Base-by-base conservation (phyloP, 1,140 invertebrate species). In the Leptinotarsa lineolata region DNA sequence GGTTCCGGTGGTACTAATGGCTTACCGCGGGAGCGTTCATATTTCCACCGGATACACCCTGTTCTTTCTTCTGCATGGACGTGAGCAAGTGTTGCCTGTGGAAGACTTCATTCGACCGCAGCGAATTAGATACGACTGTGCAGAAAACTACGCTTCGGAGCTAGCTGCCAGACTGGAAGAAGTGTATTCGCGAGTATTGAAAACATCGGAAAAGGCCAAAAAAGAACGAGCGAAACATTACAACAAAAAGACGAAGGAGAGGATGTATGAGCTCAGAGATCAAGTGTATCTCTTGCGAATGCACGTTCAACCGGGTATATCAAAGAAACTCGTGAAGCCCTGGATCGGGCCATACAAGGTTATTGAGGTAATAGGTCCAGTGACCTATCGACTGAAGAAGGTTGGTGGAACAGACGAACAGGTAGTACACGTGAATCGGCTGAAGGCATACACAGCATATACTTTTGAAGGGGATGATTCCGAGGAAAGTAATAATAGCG, bases 1-100 rank as follows among this genome's bases (percentile, higher is more conserved):
- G 65, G n/a, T 67, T 39, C 65, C 24, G 13, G 20, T 39, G n/a
- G 65, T 67, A 15, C 65, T 67, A 12, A 67, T 67, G 24, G 65
- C 65, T 13, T 67, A 67, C 30, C 11, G 24, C 8, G 22, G 15
- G 15, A 15, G 12, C 4, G n/a, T 67, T 67, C 65, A 67, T 45
- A 67, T 12, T 15, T 22, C 24, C 30, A 67, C 65, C 3, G 65
- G 65, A 11, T 67, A 67, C 16, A 67, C 20, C 4, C 24, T 5
- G 13, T 45, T 22, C n/a, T 67, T 67, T 22, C 8, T 67, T n/a
- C 30, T 44, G 8, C 44, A 67, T 67, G 24, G 65, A 18, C 20
- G 20, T 22, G 65, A 67, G 11, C 65, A 24, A 4, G 24, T 67
- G 11, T 30, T 67, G 4, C 24, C 65, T 15, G 30, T 67, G 30